Evolutionary conservation across 2,888 invertebrate species (phyloP).

Genomic region (Caenorhabditis sinica): DNA sequence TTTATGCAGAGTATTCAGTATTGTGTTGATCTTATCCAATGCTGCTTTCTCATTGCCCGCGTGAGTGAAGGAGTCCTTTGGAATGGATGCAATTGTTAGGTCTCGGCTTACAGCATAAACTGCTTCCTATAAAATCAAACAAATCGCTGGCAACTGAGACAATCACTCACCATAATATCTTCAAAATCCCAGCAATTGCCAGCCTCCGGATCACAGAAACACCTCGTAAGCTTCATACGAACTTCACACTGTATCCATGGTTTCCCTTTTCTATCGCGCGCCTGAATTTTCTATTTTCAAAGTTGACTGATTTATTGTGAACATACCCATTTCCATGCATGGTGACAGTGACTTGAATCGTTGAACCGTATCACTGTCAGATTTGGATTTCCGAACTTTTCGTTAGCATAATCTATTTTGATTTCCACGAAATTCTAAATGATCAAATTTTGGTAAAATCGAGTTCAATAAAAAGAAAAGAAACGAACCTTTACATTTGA

Average conservation of each 20-base stretch:
- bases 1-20: constrained; percentile 1
- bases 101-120: background rate
- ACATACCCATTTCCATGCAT: background rate
- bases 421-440: constrained; percentile 22
- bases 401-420: background rate
- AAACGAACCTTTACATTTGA: constrained; percentile 1
- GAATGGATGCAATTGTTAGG: background rate
- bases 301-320: background rate
- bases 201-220: background rate
- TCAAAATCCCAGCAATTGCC: constrained; percentile 25
- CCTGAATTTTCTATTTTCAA: background rate
- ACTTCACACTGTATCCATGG: background rate
- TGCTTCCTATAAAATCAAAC: constrained; percentile 1
- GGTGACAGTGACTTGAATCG: background rate
- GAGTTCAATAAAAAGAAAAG: background rate
- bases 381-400: background rate
- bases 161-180: background rate
- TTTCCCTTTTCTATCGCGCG: background rate
- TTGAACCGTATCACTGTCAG: background rate
- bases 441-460: background rate
- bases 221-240: background rate
- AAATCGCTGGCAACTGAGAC: no score
- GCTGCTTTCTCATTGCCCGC: background rate
- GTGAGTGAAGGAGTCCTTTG: background rate
- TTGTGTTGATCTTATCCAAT: background rate